Percentiles rank a stretch among this genome's conserved stretches.
These are phyloP conservation scores for Epinotia ramella DNA, from an alignment of 2,888 invertebrate genomes.

Conservation along the genomic window DNA sequence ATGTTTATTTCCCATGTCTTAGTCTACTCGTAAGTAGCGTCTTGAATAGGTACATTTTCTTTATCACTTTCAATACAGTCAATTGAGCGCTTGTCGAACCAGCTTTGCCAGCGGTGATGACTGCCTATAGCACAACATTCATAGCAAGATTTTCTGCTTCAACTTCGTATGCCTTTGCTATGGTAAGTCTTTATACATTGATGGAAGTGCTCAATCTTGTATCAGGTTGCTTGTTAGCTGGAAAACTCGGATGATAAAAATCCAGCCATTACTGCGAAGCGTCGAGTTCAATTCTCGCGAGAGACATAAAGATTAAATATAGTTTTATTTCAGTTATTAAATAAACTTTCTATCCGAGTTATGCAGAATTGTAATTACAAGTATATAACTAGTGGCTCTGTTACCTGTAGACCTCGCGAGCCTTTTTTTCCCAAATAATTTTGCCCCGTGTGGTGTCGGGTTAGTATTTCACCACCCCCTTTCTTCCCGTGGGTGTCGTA, in stretches of 20 bases:
- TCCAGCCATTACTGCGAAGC: conserved; percentile 14
- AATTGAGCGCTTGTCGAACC: background rate
- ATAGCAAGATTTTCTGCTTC: background rate
- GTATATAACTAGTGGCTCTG: too few species aligned
- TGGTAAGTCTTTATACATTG: background rate
- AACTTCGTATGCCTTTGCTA: background rate
- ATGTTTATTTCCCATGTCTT: too few species aligned
- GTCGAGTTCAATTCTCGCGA: conserved; percentile 12
- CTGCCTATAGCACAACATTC: background rate
- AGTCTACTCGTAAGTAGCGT: too few species aligned
- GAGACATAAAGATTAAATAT: background rate
- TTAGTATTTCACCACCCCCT: too few species aligned
- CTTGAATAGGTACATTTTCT: too few species aligned
- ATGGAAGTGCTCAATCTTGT: conserved; percentile 26
- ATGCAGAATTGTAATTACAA: too few species aligned
- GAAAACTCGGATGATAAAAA: conserved; percentile 30
- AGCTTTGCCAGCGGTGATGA: background rate
- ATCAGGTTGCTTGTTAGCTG: conserved; percentile 40
- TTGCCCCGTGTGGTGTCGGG: too few species aligned
- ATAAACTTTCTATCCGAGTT: too few species aligned
- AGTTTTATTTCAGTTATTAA: background rate
- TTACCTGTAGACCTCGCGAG: too few species aligned
- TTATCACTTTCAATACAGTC: background rate
- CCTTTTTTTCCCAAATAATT: too few species aligned
- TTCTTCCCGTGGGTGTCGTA: too few species aligned